Percentiles rank a stretch among this genome's conserved stretches.
phyloP scores from a whole-genome alignment of 2,888 invertebrate genomes.

The Aricia artaxerxes region DNA sequence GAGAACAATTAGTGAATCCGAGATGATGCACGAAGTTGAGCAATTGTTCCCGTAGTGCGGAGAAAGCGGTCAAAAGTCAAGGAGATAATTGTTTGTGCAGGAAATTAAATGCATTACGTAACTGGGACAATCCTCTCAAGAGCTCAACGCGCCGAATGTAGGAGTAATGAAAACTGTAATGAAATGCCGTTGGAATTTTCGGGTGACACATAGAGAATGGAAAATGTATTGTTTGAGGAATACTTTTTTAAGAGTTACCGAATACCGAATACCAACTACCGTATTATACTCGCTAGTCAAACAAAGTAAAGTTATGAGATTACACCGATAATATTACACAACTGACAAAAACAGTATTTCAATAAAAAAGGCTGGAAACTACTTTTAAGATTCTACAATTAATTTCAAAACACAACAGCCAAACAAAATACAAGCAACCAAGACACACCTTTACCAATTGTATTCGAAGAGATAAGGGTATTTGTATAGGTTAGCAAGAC shows the following conservation, averaged over 20 bases:
- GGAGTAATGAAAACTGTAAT: background rate
- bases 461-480: background rate
- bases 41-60: constrained; percentile 61
- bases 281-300: background rate
- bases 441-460: background rate
- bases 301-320: background rate
- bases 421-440: background rate
- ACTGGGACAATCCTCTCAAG: constrained; percentile 62
- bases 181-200: background rate
- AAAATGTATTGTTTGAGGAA: background rate
- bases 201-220: background rate
- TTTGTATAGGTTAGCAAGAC: constrained; percentile 34
- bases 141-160: constrained; percentile 11
- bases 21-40: constrained; percentile 26
- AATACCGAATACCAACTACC: background rate
- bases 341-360: too few species aligned
- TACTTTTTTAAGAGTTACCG: background rate
- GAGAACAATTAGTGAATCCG: constrained; percentile 28
- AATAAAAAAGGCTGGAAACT: background rate
- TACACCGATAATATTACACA: background rate
- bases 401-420: too few species aligned
- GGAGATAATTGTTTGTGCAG: constrained; percentile 77
- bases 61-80: constrained; percentile 80
- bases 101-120: constrained; percentile 76
- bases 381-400: background rate